phyloP scores from a whole-genome alignment of 1,140 invertebrate genomes.

The Ostrea edulis region DNA sequence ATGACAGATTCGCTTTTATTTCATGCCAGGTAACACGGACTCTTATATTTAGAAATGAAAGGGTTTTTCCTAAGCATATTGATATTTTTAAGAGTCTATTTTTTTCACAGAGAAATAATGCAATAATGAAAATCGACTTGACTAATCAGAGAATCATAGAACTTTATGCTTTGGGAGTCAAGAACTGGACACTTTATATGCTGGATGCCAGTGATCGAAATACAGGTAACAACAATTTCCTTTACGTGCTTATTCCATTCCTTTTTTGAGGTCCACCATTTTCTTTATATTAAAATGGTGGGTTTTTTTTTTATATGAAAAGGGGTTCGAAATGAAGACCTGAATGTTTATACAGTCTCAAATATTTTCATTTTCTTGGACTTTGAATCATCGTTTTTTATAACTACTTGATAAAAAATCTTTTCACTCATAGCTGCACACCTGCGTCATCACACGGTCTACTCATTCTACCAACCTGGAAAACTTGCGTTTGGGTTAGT shows the following conservation, averaged over 20 bases:
- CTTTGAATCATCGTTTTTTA: not conserved
- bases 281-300: not conserved
- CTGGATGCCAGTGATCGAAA: slow-evolving; percentile 49
- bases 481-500: slow-evolving; percentile 20
- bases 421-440: not conserved
- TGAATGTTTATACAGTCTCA: not conserved
- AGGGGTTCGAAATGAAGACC: not conserved
- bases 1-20: slow-evolving; percentile 49
- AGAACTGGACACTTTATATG: slow-evolving; percentile 40
- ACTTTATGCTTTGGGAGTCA: slow-evolving; percentile 48
- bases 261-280: not conserved
- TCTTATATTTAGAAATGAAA: not conserved
- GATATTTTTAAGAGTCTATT: not conserved
- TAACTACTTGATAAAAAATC: not conserved
- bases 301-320: not conserved
- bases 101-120: slow-evolving; percentile 52
- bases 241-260: not conserved
- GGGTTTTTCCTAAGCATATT: too few relatives aligned
- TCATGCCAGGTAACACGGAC: slow-evolving; percentile 35
- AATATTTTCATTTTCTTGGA: not conserved
- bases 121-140: slow-evolving; percentile 44
- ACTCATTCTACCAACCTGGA: slow-evolving; percentile 44
- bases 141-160: slow-evolving; percentile 33
- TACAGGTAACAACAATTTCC: slow-evolving; percentile 1
- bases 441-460: slow-evolving; percentile 34